phyloP scores from a whole-genome alignment of 2,797 vertebrate genomes.

The Trichosurus vulpecula region DNA sequence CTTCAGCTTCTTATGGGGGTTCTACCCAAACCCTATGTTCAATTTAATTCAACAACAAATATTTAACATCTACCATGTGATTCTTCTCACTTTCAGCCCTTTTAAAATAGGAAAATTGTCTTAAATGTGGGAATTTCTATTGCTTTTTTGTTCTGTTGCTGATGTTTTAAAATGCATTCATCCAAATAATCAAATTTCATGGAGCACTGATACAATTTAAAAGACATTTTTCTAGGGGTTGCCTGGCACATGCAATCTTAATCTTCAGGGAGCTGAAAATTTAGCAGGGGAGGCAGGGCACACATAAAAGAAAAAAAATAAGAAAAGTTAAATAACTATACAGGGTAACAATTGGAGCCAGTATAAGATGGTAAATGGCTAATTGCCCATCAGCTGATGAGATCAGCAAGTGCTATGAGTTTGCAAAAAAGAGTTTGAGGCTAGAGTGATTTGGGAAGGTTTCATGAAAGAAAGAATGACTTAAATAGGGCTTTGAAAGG shows the following conservation, averaged over 20 bases:
- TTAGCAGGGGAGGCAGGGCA: neutral
- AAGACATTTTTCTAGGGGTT: neutral
- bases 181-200: neutral
- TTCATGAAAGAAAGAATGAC: neutral
- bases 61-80: neutral
- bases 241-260: neutral
- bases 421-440: neutral
- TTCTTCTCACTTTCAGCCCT: neutral
- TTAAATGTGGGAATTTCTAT: neutral
- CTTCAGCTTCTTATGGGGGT: neutral
- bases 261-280: neutral
- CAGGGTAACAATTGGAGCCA: neutral
- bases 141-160: neutral
- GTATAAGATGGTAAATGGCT: neutral
- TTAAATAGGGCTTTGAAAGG: neutral
- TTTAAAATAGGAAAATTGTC: neutral
- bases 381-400: neutral
- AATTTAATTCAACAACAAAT: neutral
- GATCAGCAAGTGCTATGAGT: neutral
- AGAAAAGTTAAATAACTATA: neutral
- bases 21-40: neutral
- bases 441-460: neutral
- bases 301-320: neutral
- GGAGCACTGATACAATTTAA: neutral
- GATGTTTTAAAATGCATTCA: neutral